Base-by-base conservation (phyloP, 2,797 vertebrate species). In the Sus cebifrons region DNA sequence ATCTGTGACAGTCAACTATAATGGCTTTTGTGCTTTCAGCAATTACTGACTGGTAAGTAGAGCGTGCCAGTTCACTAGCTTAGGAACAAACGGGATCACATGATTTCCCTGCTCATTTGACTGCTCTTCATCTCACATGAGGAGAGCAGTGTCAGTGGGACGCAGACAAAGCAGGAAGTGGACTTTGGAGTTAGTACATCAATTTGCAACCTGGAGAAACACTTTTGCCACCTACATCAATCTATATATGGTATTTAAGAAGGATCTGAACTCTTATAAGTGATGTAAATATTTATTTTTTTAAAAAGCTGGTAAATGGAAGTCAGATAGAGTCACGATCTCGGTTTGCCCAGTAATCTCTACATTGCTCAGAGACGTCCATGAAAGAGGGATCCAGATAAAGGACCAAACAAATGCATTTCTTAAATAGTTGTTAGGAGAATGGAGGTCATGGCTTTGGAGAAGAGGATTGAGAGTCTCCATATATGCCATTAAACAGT, bases 1-100 rank as follows among this genome's bases (percentile, higher is more conserved):
- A 91, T 95, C 16, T 90, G 27, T 96, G 67, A 90, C 68, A 87
- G 29, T 74, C 23, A 86, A 86, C 62, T 91, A 79, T 67, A 92
- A 95, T 65, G 44, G 32, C 27, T 82, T 93, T 70, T 96, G 68
- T 84, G 71, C 81, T 91, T 75, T 68, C 29, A 74, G 36, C 23
- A 94, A 56, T 95, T 52, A 79, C 49, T 74, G 52, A 73, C 29
- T 73, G 36, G 16, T 89, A 82, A 94, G 44, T 40, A 90, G 62
- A 84, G 86, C 36, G 27, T 74, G 36, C 71, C 77, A 68, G 29
- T 79, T 88, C 62, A 84, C 21, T 90, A 60, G 40, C 56, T 88
- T 87, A 74, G 92, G 58, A 97, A 58, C 14, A 83, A 95, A 78
- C 17, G 74, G 29, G 65, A 91, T 70, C 64, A 25, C 74, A 11